These are phyloP conservation scores for Oenanthe oenanthe DNA, from an alignment of 2,113 vertebrate species.

Conservation along the genomic window DNA sequence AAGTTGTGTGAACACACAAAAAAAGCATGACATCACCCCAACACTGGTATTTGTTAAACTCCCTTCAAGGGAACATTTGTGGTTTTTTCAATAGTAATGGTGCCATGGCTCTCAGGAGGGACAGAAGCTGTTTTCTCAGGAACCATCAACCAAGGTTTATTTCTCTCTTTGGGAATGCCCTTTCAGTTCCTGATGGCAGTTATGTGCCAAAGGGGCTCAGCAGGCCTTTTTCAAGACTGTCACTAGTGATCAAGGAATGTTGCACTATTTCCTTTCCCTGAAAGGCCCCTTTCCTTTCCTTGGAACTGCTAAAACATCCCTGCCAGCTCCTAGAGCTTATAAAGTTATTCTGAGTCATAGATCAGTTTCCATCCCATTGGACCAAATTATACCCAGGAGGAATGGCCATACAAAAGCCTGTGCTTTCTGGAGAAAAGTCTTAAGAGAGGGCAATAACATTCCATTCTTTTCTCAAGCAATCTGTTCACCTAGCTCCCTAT, in stretches of 20 bases:
- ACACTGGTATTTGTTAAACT: background rate
- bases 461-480: background rate
- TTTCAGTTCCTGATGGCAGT: background rate
- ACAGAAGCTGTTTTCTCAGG: constrained; percentile 20
- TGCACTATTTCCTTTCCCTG: background rate
- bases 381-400: background rate
- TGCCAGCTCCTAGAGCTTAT: background rate
- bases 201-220: background rate
- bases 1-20: background rate
- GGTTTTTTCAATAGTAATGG: background rate
- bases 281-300: background rate
- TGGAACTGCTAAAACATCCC: background rate
- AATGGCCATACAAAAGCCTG: background rate
- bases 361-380: background rate
- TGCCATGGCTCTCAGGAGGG: background rate
- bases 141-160: background rate
- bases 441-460: background rate
- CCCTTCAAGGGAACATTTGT: background rate
- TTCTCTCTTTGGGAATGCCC: constrained; percentile 8
- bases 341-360: background rate
- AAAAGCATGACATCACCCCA: constrained; percentile 35
- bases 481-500: background rate
- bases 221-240: background rate
- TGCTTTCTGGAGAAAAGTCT: background rate
- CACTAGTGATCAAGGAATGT: background rate